Evolutionary conservation across 2,113 vertebrate species (phyloP), one percentile per base, ranked within the genome.

Genomic region (Pithys albifrons): DNA sequence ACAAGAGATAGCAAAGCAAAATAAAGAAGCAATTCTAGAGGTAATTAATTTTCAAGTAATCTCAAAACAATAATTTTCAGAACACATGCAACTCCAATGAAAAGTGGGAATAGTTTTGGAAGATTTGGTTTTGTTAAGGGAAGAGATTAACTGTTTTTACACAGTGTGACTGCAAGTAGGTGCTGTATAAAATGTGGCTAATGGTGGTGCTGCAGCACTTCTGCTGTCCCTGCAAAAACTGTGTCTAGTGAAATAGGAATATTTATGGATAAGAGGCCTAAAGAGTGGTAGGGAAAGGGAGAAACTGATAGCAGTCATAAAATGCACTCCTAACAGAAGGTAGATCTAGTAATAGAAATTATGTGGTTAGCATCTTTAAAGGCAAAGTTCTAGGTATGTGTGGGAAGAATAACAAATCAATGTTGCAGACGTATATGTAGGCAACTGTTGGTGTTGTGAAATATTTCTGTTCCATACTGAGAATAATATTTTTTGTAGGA

Each of bases 141-240:
- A 48, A 5, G 33, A 75, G 31, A 35, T 33, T 24, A 10, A 37
- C 9, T 11, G 5, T 29, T 85, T 46, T 75, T n/a, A 12, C 43
- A 14, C 78, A 25, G 10, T 7, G 4, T 35, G 46, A 19, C 55
- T 62, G 24, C 39, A 62, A 80, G 54, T 48, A 52, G 52, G 24
- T 75, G 61, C 80, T 95, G 69, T 10, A 59, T 78, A 31, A 91
- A 88, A 59, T 52, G n/a, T 28, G 75, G 39, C 96, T 77, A 84
- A 19, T 71, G 89, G 91, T 92, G 96, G 96, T 95, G 95, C 95
- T 96, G 93, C 54, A 78, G 86, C 57, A 49, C 94, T 97, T 89
- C 88, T 59, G 48, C 33, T 74, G 48, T 62, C 5, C 7, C 14
- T 89, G 65, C 3, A n/a, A 58, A 76, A 90, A 28, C n/a, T 28